Evolutionary conservation across 2,797 vertebrate genomes (phyloP).

Genomic region (Varecia variegata): DNA sequence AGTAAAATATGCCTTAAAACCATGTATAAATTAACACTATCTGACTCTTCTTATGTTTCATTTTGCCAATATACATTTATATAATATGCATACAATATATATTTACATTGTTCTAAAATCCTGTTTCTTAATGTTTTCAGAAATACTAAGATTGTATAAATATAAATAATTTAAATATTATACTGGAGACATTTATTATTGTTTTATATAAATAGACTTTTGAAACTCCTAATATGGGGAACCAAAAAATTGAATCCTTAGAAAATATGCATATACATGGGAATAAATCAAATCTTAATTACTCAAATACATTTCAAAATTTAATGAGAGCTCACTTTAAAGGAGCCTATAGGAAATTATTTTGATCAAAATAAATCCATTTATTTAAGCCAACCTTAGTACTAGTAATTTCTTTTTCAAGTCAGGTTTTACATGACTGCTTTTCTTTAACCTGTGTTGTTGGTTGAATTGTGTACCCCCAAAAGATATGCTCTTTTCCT

Average conservation of each 20-base stretch:
- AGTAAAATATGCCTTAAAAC: constrained; percentile 64
- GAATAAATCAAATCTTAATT: background rate
- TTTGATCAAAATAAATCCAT: background rate
- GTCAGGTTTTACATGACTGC: background rate
- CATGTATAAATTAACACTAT: constrained; percentile 54
- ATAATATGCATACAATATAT: background rate
- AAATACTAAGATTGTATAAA: background rate
- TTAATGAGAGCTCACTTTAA: background rate
- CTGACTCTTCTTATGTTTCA: constrained; percentile 34
- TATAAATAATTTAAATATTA: background rate
- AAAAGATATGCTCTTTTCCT: background rate
- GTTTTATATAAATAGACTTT: background rate
- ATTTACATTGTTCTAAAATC: constrained; percentile 1
- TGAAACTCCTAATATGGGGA: background rate
- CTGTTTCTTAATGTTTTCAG: background rate
- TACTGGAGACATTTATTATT: background rate
- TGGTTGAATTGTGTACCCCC: background rate
- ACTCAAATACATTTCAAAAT: background rate
- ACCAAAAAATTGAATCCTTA: background rate
- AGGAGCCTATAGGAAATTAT: background rate
- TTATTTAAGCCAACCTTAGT: background rate
- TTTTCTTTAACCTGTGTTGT: background rate
- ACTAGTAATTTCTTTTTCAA: background rate
- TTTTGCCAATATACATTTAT: background rate
- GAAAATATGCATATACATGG: background rate